Conservation (phyloP, 1,140 invertebrate species). For the Halictus rubicundus region DNA sequence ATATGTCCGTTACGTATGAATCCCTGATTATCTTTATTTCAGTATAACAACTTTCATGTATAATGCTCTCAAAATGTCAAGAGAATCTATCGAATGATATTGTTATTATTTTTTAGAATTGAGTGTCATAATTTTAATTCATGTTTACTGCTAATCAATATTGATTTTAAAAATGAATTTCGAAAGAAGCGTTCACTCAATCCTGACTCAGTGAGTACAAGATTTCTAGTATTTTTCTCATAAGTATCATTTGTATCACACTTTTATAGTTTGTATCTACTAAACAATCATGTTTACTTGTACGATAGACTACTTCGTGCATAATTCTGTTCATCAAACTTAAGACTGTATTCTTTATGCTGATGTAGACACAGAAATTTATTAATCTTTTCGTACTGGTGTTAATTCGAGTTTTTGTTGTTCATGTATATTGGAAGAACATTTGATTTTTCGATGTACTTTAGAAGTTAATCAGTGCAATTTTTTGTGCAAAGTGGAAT, state of each 20-base stretch:
- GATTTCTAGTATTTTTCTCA: conserved; percentile 9
- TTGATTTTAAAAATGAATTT: not conserved
- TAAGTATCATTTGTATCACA: not conserved
- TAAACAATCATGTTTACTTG: not conserved
- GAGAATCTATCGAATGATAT: not conserved
- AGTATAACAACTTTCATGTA: not conserved
- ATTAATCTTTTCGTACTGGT: conserved; percentile 13
- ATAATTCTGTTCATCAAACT: conserved; percentile 76
- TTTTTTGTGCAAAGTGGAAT: too few relatives aligned
- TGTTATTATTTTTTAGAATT: not conserved
- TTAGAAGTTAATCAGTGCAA: not conserved
- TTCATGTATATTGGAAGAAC: not conserved
- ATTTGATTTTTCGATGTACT: not conserved
- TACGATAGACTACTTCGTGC: conserved; percentile 62
- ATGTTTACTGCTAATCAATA: not conserved
- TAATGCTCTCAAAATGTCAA: too few relatives aligned
- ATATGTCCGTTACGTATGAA: not conserved
- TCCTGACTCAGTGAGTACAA: not conserved
- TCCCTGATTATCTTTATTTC: not conserved
- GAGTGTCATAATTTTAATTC: not conserved
- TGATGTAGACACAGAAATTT: conserved; percentile 13
- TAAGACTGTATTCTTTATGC: conserved; percentile 38
- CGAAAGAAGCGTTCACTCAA: not conserved
- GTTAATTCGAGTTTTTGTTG: not conserved
- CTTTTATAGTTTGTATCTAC: not conserved